A percentile compares a stretch with the other conserved stretches of the same genome.
phyloP scores from a whole-genome alignment of 2,888 invertebrate species.

The Andrena dorsata region DNA sequence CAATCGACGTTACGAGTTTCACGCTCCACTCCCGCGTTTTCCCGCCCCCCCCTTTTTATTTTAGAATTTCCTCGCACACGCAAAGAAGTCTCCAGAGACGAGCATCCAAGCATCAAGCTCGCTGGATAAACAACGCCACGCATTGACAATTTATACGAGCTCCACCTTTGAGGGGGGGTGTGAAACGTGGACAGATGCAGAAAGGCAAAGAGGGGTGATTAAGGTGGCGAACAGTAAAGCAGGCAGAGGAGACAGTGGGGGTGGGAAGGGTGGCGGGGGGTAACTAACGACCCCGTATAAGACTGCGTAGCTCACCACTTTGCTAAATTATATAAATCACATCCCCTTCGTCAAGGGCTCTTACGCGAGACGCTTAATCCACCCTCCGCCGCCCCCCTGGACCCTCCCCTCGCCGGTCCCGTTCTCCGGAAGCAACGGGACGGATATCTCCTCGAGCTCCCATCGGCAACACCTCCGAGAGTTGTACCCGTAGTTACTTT shows the following conservation, averaged over 20 bases:
- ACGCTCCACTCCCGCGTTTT: background rate
- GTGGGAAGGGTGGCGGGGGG: conserved; percentile 55
- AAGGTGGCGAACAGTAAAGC: conserved; percentile 45
- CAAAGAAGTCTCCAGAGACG: no score
- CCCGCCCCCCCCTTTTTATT: no score
- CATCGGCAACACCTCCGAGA: conserved; percentile 67
- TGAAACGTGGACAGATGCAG: conserved; percentile 67
- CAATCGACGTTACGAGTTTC: conserved; percentile 19
- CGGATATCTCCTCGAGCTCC: conserved; percentile 37
- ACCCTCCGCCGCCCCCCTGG: conserved; percentile 39
- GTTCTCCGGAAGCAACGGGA: conserved; percentile 30
- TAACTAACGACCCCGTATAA: conserved; percentile 78
- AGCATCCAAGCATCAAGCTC: no score
- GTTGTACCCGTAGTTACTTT: conserved; percentile 77
- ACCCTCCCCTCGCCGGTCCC: conserved; percentile 25
- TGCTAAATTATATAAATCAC: conserved; percentile 84
- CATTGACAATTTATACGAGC: background rate
- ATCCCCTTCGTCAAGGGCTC: conserved; percentile 80
- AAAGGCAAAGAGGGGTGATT: conserved; percentile 62
- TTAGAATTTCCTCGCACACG: no score
- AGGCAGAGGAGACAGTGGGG: conserved; percentile 8
- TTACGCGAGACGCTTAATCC: conserved; percentile 78
- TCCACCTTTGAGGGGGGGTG: conserved; percentile 11
- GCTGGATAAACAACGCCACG: conserved; percentile 6
- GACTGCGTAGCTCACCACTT: conserved; percentile 80